These are phyloP conservation scores for Cyaniris semiargus DNA, from an alignment of 2,888 invertebrate genomes.

Conservation along the genomic window DNA sequence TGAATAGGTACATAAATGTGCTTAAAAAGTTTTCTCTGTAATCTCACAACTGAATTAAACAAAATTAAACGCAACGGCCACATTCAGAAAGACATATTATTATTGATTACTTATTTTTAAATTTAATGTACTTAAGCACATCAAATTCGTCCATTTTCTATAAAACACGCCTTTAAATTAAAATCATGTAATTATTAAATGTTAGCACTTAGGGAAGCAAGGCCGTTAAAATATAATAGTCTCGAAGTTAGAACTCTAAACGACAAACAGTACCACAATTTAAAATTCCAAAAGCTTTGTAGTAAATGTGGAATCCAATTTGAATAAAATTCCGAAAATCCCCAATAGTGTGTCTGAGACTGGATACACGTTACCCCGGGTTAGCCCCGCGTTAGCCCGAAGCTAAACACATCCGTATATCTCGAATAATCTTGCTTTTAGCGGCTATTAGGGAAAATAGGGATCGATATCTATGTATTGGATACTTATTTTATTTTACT, in stretches of 20 bases:
- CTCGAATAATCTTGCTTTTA: background rate
- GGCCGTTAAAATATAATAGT: background rate
- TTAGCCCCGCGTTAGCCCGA: background rate
- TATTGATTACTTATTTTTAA: too few relatives aligned
- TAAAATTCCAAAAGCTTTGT: background rate
- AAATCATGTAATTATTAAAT: too few relatives aligned
- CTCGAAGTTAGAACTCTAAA: background rate
- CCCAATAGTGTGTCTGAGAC: conserved; percentile 5
- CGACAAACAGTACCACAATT: background rate
- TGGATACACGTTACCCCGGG: background rate
- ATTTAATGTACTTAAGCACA: too few relatives aligned
- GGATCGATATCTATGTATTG: background rate
- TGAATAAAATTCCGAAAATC: conserved; percentile 9
- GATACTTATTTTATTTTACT: background rate
- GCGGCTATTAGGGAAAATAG: background rate
- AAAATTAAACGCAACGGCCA: too few relatives aligned
- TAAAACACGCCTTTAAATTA: too few relatives aligned
- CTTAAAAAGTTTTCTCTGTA: too few relatives aligned
- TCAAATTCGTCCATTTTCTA: too few relatives aligned
- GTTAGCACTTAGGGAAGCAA: too few relatives aligned
- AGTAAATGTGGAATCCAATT: conserved; percentile 6
- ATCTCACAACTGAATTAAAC: too few relatives aligned
- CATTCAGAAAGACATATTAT: too few relatives aligned
- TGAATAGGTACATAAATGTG: too few relatives aligned
- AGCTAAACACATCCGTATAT: background rate